A percentile compares a stretch with the other conserved stretches of the same genome.
These are phyloP conservation scores for Apotomis turbidana DNA, from an alignment of 2,888 invertebrate species.

Conservation along the genomic window DNA sequence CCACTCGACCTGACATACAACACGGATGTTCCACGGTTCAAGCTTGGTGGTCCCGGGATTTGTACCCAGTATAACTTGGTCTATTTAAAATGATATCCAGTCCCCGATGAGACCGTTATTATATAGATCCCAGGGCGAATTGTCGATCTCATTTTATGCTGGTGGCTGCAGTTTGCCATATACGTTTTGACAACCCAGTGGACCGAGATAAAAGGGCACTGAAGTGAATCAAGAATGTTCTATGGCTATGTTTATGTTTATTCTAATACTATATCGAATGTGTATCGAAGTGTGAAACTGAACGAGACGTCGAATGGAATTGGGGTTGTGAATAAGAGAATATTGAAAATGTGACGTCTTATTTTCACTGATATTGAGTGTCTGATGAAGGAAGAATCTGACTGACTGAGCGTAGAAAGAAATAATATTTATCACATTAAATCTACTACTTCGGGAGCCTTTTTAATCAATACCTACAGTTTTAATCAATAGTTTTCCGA, in stretches of 20 bases:
- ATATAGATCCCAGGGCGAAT: not conserved
- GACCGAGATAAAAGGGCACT: constrained; percentile 46
- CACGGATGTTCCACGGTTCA: constrained; percentile 26
- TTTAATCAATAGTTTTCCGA: no score
- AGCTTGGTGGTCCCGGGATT: constrained; percentile 27
- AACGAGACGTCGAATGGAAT: constrained; percentile 25
- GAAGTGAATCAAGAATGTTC: constrained; percentile 39
- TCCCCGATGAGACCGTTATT: constrained; percentile 10
- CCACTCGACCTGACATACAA: constrained; percentile 32
- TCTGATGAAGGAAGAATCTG: no score
- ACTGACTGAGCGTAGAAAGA: no score
- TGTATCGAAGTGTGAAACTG: constrained; percentile 37
- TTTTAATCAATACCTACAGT: no score
- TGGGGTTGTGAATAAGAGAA: constrained; percentile 17
- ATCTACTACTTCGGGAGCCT: no score
- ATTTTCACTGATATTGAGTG: not conserved
- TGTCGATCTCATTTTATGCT: constrained; percentile 22
- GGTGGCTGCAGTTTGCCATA: constrained; percentile 34
- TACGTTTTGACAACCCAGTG: constrained; percentile 53
- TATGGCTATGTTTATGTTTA: constrained; percentile 33
- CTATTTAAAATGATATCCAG: constrained; percentile 32
- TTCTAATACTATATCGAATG: constrained; percentile 38
- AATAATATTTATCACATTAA: no score
- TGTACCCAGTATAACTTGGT: constrained; percentile 27
- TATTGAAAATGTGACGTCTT: constrained; percentile 27